These are phyloP conservation scores for Coendou prehensilis DNA, from an alignment of 2,797 vertebrate species.

Conservation along the genomic window DNA sequence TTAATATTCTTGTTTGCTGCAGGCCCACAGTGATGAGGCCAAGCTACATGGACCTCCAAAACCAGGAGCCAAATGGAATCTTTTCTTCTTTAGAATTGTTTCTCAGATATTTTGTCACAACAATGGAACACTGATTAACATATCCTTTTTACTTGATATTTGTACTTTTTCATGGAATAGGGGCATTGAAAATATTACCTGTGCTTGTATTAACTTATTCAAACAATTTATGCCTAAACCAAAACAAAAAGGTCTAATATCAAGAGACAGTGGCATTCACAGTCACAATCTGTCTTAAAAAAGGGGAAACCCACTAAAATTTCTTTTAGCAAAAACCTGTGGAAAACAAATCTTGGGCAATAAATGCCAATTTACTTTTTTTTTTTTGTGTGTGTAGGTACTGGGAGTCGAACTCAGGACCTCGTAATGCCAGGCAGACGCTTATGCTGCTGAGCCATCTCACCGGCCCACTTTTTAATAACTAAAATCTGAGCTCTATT, in stretches of 20 bases:
- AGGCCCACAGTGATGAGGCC: neutral
- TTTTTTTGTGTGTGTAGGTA: no score
- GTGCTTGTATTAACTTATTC: slow-evolving; percentile 18
- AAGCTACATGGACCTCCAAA: neutral
- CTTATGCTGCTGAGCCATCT: no score
- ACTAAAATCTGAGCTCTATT: slow-evolving; percentile 53
- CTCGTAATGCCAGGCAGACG: no score
- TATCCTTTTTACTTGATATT: slow-evolving; percentile 31
- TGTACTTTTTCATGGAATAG: neutral
- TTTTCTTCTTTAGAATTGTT: neutral
- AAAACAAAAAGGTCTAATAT: slow-evolving; percentile 51
- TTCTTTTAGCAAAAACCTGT: slow-evolving; percentile 40
- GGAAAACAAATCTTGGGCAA: slow-evolving; percentile 69
- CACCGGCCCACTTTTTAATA: neutral
- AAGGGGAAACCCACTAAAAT: neutral
- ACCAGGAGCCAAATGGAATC: neutral
- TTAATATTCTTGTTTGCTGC: neutral
- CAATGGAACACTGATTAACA: neutral
- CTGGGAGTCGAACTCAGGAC: no score
- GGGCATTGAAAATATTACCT: slow-evolving; percentile 60
- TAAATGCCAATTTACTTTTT: neutral
- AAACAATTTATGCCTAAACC: neutral
- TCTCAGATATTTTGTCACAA: neutral
- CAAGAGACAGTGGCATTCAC: slow-evolving; percentile 1
- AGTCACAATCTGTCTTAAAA: slow-evolving; percentile 33